These are phyloP conservation scores for Sphaeramia orbicularis DNA, from an alignment of 2,797 vertebrate species.

Conservation along the genomic window DNA sequence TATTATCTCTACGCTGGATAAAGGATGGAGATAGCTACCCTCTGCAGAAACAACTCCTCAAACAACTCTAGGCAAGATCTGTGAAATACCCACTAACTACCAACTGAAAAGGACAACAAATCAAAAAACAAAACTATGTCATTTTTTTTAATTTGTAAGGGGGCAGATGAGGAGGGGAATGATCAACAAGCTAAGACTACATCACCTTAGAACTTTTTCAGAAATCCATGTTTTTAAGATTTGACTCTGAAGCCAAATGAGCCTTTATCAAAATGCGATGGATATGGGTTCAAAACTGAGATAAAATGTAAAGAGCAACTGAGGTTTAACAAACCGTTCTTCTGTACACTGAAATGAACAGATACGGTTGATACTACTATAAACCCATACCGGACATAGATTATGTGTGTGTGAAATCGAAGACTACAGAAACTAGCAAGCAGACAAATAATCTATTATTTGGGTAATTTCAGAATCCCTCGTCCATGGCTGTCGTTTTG, in stretches of 20 bases:
- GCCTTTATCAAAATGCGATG: conserved; percentile 62
- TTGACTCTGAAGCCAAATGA: conserved; percentile 67
- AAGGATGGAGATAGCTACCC: conserved; percentile 72
- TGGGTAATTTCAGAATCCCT: conserved; percentile 83
- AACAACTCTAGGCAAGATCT: conserved; percentile 89
- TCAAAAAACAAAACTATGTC: conserved; percentile 79
- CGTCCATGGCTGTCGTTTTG: conserved; percentile 78
- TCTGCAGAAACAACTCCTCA: conserved; percentile 89
- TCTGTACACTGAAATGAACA: conserved; percentile 71
- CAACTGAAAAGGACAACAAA: conserved; percentile 79
- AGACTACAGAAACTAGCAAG: conserved; percentile 73
- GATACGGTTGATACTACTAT: conserved; percentile 64
- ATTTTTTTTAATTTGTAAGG: conserved; percentile 78
- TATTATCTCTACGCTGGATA: conserved; percentile 54
- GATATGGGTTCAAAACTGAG: conserved; percentile 46
- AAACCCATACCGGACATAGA: conserved; percentile 74
- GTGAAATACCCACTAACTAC: conserved; percentile 79
- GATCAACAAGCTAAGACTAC: conserved; percentile 74
- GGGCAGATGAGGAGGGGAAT: conserved; percentile 76
- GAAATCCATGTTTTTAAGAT: conserved; percentile 81
- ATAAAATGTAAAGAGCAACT: conserved; percentile 67
- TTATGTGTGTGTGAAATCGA: conserved; percentile 67
- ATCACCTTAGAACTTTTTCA: conserved; percentile 75
- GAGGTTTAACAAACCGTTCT: conserved; percentile 60
- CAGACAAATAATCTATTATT: conserved; percentile 73